These are phyloP conservation scores for Drosophila planitibia DNA, from an alignment of 2,888 invertebrate species.

Conservation along the genomic window DNA sequence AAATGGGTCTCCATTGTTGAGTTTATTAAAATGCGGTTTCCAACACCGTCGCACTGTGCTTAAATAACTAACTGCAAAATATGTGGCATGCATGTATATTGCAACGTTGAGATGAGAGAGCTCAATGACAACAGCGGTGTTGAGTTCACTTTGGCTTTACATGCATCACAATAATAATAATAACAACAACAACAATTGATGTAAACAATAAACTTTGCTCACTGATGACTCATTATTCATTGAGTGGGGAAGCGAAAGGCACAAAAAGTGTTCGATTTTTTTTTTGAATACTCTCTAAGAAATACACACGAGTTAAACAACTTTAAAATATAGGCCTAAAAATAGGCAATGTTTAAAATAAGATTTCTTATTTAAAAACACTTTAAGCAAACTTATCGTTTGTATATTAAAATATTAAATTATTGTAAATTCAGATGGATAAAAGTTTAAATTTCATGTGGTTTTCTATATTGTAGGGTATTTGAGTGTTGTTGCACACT, in stretches of 20 bases:
- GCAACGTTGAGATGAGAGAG: constrained; percentile 39
- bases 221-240: constrained; percentile 56
- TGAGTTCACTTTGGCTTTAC: constrained; percentile 50
- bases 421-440: not conserved
- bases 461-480: constrained; percentile 1
- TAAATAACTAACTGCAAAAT: constrained; percentile 74
- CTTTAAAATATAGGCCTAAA: not conserved
- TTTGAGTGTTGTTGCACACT: not conserved
- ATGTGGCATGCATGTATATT: constrained; percentile 11
- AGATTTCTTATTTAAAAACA: not conserved
- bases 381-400: not conserved
- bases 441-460: not conserved
- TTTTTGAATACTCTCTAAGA: constrained; percentile 15
- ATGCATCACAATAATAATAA: constrained; percentile 23
- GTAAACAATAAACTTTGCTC: constrained; percentile 58
- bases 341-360: not conserved
- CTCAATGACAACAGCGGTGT: constrained; percentile 76
- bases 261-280: constrained; percentile 20
- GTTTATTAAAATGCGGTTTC: constrained; percentile 76
- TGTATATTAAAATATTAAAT: not conserved
- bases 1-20: constrained; percentile 40
- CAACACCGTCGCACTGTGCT: constrained; percentile 66
- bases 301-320: not conserved
- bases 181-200: constrained; percentile 48
- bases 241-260: constrained; percentile 57